Evolutionary conservation across 2,797 vertebrate genomes (phyloP), one percentile per base, ranked within the genome.

Genomic region (Pteronotus mesoamericanus): DNA sequence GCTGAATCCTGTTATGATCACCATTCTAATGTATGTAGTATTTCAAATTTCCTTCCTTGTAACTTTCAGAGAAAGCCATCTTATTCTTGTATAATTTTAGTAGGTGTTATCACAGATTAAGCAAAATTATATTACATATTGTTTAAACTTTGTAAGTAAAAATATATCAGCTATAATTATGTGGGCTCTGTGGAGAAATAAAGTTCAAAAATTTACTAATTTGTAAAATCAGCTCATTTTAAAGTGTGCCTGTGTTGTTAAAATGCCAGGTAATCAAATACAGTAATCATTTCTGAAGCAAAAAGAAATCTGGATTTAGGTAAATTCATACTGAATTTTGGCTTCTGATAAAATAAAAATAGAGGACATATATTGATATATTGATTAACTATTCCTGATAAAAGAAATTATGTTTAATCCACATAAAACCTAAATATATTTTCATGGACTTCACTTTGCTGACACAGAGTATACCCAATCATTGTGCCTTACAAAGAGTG

Each of bases 71-170:
- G 91, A 93, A 98, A 98, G 94, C 96, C 95, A 97, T 98, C 97
- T 98, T 98, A 97, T 98, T 99, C 97, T 97, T 98, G 98, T 98
- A 97, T 98, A 98, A 98, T 98, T 98, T 99, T 98, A 98, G 95
- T 97, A 98, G 97, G 98, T 98, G 99, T 98, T 99, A 98, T 98
- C 98, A 98, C 97, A 98, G 95, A 97, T 97, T 96, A 98, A 97
- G 59, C 83, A 96, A 97, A 97, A 82, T 84, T 98, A 85, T 98
- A 96, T 97, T 98, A 96, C 68, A 93, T 97, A 97, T 96, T 96
- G 86, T 97, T 98, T 98, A 98, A 97, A 97, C 61, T 97, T 98
- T 96, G 93, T 98, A 97, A 97, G 94, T 92, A 95, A 97, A 97
- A 97, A 80, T 97, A 95, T 95, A 95, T 95, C 80, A 80, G 97